Conservation (phyloP, 2,797 vertebrate genomes). For the Fundulus diaphanus region DNA sequence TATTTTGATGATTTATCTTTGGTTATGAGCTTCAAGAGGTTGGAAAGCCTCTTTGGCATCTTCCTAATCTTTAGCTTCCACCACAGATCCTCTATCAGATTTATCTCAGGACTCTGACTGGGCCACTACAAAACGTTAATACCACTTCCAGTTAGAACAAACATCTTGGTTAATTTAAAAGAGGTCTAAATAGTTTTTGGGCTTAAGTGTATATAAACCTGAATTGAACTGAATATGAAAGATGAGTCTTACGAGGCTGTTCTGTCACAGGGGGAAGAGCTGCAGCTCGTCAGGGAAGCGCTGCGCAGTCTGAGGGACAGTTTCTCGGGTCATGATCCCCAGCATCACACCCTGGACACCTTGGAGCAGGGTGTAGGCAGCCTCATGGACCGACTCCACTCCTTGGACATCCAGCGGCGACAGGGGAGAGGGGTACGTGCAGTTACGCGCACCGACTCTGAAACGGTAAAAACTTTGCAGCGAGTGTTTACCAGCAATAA, state of each 20-base stretch:
- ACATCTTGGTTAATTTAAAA: too few species aligned
- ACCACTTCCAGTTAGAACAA: too few species aligned
- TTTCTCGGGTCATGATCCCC: slow-evolving; percentile 95
- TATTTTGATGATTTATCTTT: background rate
- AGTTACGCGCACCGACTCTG: background rate
- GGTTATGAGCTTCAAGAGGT: background rate
- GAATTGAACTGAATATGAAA: background rate
- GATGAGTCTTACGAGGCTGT: background rate
- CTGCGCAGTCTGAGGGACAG: slow-evolving; percentile 94
- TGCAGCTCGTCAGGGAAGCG: slow-evolving; percentile 94
- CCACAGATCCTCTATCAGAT: background rate
- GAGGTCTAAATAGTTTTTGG: too few species aligned
- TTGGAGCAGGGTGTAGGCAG: slow-evolving; percentile 95
- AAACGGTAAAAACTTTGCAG: slow-evolving; percentile 14
- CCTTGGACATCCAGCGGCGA: slow-evolving; percentile 83
- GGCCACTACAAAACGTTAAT: too few species aligned
- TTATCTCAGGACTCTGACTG: background rate
- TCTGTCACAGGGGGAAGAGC: slow-evolving; percentile 85
- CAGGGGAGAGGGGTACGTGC: slow-evolving; percentile 74
- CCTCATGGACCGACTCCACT: slow-evolving; percentile 91
- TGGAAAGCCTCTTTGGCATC: background rate
- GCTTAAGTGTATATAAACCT: background rate
- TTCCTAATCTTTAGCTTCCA: background rate
- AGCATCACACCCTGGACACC: slow-evolving; percentile 98
- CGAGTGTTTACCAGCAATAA: slow-evolving; percentile 40